phyloP scores from a whole-genome alignment of 1,140 invertebrate genomes.

The Leptinotarsa texana region DNA sequence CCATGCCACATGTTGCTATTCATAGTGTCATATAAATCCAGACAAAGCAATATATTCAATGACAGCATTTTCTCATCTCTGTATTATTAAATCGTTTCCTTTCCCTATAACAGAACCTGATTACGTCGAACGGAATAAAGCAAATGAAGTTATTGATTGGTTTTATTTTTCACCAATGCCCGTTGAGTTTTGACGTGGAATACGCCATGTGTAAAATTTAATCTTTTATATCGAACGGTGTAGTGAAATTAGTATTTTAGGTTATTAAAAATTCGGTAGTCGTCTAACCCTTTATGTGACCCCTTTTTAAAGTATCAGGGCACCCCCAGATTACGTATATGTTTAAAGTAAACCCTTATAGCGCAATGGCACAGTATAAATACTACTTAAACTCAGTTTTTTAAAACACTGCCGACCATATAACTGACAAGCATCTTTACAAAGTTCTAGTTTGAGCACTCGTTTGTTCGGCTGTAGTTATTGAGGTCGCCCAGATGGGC shows the following conservation, averaged over 20 bases:
- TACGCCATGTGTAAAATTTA: constrained; percentile 29
- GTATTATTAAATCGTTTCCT: neutral
- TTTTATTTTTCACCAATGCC: constrained; percentile 21
- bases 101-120: neutral
- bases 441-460: constrained; percentile 20
- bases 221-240: constrained; percentile 22
- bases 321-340: constrained; percentile 32
- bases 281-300: constrained; percentile 23
- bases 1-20: no score
- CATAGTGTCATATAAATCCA: no score
- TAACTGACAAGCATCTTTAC: neutral
- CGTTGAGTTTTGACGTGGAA: constrained; percentile 26
- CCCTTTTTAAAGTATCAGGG: constrained; percentile 26
- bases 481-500: constrained; percentile 9
- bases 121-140: constrained; percentile 14
- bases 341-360: constrained; percentile 25
- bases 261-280: constrained; percentile 29
- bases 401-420: constrained; percentile 19
- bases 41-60: no score
- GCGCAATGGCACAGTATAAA: constrained; percentile 22
- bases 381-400: constrained; percentile 29
- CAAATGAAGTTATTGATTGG: constrained; percentile 26
- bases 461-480: constrained; percentile 1
- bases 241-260: constrained; percentile 29
- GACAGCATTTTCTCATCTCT: neutral